phyloP scores from a whole-genome alignment of 2,888 invertebrate genomes.

The Mamestra brassicae region DNA sequence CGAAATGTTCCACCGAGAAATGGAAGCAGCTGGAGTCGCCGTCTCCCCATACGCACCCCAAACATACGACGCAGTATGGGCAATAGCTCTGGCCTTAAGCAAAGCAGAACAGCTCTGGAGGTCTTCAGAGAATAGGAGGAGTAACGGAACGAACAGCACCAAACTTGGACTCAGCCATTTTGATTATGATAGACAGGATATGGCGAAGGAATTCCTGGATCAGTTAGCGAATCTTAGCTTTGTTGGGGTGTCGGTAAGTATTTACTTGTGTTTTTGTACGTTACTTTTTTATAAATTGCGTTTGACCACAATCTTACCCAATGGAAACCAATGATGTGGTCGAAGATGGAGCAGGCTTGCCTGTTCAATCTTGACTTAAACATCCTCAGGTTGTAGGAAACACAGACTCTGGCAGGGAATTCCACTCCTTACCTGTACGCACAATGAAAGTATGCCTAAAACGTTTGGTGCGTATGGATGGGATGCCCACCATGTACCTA shows the following conservation, averaged over 20 bases:
- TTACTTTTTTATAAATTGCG: no score
- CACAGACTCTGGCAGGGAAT: no score
- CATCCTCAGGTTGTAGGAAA: no score
- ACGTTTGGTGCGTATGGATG: no score
- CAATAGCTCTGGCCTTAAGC: constrained; percentile 94
- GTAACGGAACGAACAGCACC: constrained; percentile 70
- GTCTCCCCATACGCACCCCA: constrained; percentile 94
- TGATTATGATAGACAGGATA: constrained; percentile 93
- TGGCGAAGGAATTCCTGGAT: constrained; percentile 93
- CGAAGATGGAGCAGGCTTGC: no score
- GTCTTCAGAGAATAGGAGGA: constrained; percentile 69
- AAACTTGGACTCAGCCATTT: constrained; percentile 91
- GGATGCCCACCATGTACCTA: no score
- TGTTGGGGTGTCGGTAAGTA: constrained; percentile 96
- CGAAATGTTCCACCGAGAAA: constrained; percentile 91
- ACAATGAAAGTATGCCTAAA: no score
- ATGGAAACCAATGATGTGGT: no score
- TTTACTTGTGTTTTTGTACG: constrained; percentile 3
- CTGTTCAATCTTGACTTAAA: no score
- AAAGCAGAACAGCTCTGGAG: constrained; percentile 92
- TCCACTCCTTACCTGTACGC: no score
- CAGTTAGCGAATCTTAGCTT: constrained; percentile 94
- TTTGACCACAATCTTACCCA: no score
- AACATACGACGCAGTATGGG: constrained; percentile 98
- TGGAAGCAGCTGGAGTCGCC: constrained; percentile 88